Conservation (phyloP, 2,113 vertebrate species). For the Calonectris borealis region DNA sequence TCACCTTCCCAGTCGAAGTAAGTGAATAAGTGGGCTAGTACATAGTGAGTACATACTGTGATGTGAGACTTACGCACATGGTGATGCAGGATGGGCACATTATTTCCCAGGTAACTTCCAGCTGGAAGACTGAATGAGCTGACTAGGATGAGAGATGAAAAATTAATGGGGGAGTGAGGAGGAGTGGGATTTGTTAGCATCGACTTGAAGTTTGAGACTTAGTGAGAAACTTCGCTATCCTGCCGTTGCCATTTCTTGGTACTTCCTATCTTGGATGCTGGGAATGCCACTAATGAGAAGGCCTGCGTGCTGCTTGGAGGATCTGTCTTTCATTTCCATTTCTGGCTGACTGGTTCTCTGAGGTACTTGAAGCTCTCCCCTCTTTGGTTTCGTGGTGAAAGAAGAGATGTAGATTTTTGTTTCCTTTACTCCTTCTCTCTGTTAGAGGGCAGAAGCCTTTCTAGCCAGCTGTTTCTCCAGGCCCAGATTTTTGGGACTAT, state of each 20-base stretch:
- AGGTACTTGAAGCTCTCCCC: background rate
- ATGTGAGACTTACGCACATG: background rate
- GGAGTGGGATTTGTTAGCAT: background rate
- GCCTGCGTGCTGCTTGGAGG: background rate
- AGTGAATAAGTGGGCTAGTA: background rate
- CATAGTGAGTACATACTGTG: too few species aligned
- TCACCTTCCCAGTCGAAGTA: background rate
- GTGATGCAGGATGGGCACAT: background rate
- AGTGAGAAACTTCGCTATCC: background rate
- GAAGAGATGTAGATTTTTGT: background rate
- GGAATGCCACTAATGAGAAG: background rate
- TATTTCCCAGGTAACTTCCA: background rate
- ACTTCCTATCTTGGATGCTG: background rate
- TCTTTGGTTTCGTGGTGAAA: background rate
- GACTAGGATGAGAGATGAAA: background rate
- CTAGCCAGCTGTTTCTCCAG: background rate
- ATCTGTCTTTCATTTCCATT: background rate
- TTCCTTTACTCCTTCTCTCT: background rate
- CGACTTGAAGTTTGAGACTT: background rate
- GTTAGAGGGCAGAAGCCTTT: background rate
- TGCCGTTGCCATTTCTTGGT: background rate
- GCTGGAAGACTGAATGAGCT: background rate
- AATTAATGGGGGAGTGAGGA: background rate
- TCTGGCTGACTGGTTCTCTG: background rate
- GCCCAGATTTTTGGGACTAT: background rate